These are phyloP conservation scores for Zaprionus obscuricornis DNA, from an alignment of 2,888 invertebrate genomes.

Conservation along the genomic window DNA sequence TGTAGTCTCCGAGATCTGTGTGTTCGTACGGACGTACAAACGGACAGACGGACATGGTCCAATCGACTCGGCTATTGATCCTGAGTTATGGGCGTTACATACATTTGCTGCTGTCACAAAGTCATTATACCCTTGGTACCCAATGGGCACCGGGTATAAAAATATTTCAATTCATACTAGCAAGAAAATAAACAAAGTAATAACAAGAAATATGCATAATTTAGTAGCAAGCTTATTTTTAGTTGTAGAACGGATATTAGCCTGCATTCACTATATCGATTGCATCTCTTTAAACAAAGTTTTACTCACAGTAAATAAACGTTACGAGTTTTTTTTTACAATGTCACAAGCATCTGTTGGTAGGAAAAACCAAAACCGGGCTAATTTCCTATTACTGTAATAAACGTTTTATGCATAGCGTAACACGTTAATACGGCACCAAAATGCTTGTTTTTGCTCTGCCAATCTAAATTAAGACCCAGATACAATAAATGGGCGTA, in stretches of 20 bases:
- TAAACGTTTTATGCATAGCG: slow-evolving; percentile 59
- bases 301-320: slow-evolving; percentile 46
- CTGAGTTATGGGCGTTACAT: too few species aligned
- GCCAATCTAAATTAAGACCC: slow-evolving; percentile 21
- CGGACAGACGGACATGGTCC: too few species aligned
- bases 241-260: slow-evolving; percentile 39
- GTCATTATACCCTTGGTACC: too few species aligned
- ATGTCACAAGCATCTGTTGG: slow-evolving; percentile 54
- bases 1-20: too few species aligned
- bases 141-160: too few species aligned
- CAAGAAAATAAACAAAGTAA: too few species aligned
- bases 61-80: too few species aligned
- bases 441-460: slow-evolving; percentile 31
- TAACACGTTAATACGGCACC: slow-evolving; percentile 45
- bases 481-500: slow-evolving; percentile 38
- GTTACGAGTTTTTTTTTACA: slow-evolving; percentile 46
- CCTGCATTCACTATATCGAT: slow-evolving; percentile 54
- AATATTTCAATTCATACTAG: too few species aligned
- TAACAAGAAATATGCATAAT: background rate
- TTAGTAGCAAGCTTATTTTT: background rate
- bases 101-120: too few species aligned
- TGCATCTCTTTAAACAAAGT: slow-evolving; percentile 36
- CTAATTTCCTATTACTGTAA: slow-evolving; percentile 73
- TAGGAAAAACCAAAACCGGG: slow-evolving; percentile 59
- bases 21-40: too few species aligned